phyloP scores from a whole-genome alignment of 2,888 invertebrate species.

The Eulithis prunata region DNA sequence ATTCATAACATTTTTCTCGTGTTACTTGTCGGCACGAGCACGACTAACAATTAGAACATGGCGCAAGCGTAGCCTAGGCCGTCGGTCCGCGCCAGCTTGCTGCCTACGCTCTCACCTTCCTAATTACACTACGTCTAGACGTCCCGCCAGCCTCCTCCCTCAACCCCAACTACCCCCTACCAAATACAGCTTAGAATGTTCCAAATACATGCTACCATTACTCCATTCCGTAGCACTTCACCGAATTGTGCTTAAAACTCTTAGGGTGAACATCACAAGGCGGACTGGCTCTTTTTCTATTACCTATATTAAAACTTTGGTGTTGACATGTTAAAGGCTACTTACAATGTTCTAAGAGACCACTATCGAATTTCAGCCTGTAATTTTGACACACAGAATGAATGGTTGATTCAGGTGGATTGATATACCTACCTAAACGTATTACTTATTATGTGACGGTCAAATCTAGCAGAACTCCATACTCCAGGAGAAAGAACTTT shows the following conservation, averaged over 20 bases:
- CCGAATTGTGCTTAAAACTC: constrained; percentile 35
- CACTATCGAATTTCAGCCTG: too few relatives aligned
- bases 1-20: too few relatives aligned
- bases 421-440: too few relatives aligned
- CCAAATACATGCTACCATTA: constrained; percentile 41
- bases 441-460: neutral
- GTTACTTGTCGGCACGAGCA: too few relatives aligned
- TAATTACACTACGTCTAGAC: constrained; percentile 81
- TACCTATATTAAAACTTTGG: too few relatives aligned
- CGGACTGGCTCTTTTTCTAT: too few relatives aligned
- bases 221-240: constrained; percentile 27
- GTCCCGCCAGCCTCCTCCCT: constrained; percentile 65
- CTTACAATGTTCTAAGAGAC: too few relatives aligned
- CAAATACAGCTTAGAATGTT: constrained; percentile 58
- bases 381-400: too few relatives aligned
- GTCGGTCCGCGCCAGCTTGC: constrained; percentile 48
- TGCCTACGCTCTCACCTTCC: constrained; percentile 79
- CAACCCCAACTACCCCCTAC: constrained; percentile 54
- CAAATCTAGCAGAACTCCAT: too few relatives aligned
- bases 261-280: constrained; percentile 10
- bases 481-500: too few relatives aligned
- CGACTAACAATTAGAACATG: constrained; percentile 57
- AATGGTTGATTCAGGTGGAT: too few relatives aligned
- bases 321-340: too few relatives aligned
- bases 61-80: constrained; percentile 51